Conservation (phyloP, 2,888 invertebrate species). For the Lamproptera curius region DNA sequence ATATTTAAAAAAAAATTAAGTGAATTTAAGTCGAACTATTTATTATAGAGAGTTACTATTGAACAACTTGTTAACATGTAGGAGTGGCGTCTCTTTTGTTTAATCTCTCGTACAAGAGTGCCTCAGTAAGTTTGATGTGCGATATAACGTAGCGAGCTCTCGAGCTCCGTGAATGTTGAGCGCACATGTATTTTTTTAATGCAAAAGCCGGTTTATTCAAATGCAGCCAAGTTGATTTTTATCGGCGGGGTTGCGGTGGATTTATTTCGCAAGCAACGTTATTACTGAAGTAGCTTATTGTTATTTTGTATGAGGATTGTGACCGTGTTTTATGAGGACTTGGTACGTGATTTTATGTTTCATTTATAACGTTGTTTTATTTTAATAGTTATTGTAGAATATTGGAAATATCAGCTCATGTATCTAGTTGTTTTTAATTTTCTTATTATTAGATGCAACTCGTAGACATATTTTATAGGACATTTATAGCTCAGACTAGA, state of each 20-base stretch:
- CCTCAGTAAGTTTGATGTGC: slow-evolving; percentile 10
- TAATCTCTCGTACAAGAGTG: slow-evolving; percentile 15
- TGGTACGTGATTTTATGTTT: too few relatives aligned
- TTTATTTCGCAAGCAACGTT: too few relatives aligned
- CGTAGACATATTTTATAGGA: too few relatives aligned
- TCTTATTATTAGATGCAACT: too few relatives aligned
- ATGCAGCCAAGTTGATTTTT: neutral
- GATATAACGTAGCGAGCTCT: slow-evolving; percentile 1
- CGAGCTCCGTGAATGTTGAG: neutral
- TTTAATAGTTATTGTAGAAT: too few relatives aligned
- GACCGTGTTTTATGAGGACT: too few relatives aligned
- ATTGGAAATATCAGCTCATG: too few relatives aligned
- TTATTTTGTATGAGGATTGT: too few relatives aligned
- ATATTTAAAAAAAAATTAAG: slow-evolving; percentile 2
- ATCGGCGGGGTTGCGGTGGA: neutral
- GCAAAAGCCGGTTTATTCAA: neutral
- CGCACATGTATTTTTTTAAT: neutral
- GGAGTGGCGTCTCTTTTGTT: slow-evolving; percentile 15
- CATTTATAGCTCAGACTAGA: too few relatives aligned
- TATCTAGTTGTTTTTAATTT: too few relatives aligned
- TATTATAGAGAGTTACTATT: slow-evolving; percentile 13
- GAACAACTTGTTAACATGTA: slow-evolving; percentile 17
- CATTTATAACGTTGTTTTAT: too few relatives aligned
- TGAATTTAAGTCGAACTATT: slow-evolving; percentile 13
- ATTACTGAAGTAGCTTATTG: too few relatives aligned